Evolutionary conservation across 2,113 vertebrate species (phyloP).

Genomic region (Tursiops truncatus): DNA sequence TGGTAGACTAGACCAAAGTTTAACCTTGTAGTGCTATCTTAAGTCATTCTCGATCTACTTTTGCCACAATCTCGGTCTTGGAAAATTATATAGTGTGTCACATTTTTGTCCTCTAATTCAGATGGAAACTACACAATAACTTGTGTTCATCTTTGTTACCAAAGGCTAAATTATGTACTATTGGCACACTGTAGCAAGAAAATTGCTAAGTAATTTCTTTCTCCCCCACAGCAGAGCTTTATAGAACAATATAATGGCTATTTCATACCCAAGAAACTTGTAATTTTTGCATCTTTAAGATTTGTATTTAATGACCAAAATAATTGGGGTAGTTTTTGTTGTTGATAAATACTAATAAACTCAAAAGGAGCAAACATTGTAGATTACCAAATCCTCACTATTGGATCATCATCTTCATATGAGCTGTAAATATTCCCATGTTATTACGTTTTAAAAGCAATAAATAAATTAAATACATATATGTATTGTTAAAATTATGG

Average conservation of each 20-base stretch:
- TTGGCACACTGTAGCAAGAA: neutral
- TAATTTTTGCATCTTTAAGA: neutral
- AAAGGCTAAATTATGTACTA: constrained; percentile 11
- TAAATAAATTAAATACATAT: neutral
- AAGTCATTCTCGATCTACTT: neutral
- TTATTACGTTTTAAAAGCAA: neutral
- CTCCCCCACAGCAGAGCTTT: neutral
- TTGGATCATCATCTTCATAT: neutral
- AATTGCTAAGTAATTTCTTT: constrained; percentile 18
- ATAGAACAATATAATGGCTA: neutral
- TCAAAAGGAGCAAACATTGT: neutral
- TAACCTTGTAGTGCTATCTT: neutral
- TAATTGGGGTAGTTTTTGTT: neutral
- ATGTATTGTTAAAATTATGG: neutral
- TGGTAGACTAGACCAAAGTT: neutral
- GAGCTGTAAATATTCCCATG: neutral
- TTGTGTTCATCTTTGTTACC: neutral
- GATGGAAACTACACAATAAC: neutral
- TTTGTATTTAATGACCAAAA: constrained; percentile 9
- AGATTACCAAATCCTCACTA: neutral
- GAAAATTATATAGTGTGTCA: neutral
- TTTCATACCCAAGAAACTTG: neutral
- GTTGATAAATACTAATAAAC: constrained; percentile 11
- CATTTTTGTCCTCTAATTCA: neutral
- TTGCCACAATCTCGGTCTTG: neutral